Base-by-base conservation (phyloP, 2,888 invertebrate genomes). In the Sycophila texana region DNA sequence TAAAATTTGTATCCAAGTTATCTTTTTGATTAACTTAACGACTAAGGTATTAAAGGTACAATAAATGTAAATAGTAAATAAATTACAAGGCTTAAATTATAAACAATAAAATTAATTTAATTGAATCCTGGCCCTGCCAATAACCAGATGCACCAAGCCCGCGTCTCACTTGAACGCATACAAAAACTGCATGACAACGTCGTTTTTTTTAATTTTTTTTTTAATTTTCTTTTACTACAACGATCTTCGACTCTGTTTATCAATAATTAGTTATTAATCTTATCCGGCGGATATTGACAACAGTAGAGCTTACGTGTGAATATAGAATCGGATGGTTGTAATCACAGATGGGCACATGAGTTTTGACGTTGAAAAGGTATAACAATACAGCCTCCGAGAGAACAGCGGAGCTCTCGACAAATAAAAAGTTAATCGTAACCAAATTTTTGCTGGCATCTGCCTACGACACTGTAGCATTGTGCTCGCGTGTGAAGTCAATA, bases 251-350 rank as follows among this genome's bases (percentile, higher is more conserved):
- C 20, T 60, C 18, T 60, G 20, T 7, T 26, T 22, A 16, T 16
- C 26, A n/a, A 39, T 73, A 65, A 65, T 63, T 39, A 63, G 39
- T 53, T 60, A 74, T 68, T 68, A 68, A 39, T 61, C 30, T 66
- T 73, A 73, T 71, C 71, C 76, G 22, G 22, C 55, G 65, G 81
- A 86, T 86, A 85, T 86, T 85, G 84, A 87, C 84, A 86, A 86
- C 83, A 83, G 84, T 84, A 84, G 71, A 71, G 55, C 55, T 14
- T 74, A 22, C 14, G 14, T 65, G 18, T 74, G 57, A 26, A 58
- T 58, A n/a, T 47, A 57, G 84, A 81, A 83, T 81, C 82, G 84
- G 84, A 85, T 85, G 84, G 83, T 83, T 82, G 83, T 81, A 74
- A 65, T 74, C 63, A 74, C 73, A 74, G 51, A 60, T 75, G 75